Evolutionary conservation across 2,888 invertebrate genomes (phyloP).

Genomic region (Apodemia duryi): DNA sequence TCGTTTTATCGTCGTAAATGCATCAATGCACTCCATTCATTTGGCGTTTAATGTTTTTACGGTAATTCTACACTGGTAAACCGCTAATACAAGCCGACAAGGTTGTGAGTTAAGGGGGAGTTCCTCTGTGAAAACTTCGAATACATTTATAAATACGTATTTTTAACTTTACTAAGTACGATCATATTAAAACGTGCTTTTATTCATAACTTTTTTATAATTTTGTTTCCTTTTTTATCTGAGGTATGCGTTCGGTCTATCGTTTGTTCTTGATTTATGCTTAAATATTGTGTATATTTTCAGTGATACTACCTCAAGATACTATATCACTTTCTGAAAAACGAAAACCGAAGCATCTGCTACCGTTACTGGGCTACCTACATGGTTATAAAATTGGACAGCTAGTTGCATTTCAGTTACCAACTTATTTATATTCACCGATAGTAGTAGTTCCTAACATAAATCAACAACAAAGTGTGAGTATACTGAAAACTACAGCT

Average conservation of each 20-base stretch:
- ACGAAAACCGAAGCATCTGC: neutral
- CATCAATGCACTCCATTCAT: slow-evolving; percentile 51
- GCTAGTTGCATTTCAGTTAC: slow-evolving; percentile 17
- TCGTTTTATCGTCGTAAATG: slow-evolving; percentile 55
- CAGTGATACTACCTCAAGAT: neutral
- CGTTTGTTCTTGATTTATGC: too few species aligned
- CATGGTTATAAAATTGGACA: slow-evolving; percentile 5
- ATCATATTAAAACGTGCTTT: neutral
- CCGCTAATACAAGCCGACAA: slow-evolving; percentile 39
- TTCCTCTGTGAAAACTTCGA: slow-evolving; percentile 20
- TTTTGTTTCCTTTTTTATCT: neutral
- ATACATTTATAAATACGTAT: neutral
- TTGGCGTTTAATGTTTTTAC: slow-evolving; percentile 31
- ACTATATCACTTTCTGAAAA: neutral
- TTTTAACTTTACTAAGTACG: too few species aligned
- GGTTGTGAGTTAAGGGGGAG: slow-evolving; percentile 37
- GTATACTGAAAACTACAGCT: slow-evolving; percentile 33
- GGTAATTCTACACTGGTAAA: slow-evolving; percentile 24
- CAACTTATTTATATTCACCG: slow-evolving; percentile 37
- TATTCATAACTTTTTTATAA: neutral
- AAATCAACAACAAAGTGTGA: slow-evolving; percentile 43
- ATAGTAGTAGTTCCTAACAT: slow-evolving; percentile 41
- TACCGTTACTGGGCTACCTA: slow-evolving; percentile 1
- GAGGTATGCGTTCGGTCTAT: too few species aligned
- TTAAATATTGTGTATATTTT: neutral